A percentile compares a stretch with the other conserved stretches of the same genome.
These are phyloP conservation scores for Pipra filicauda DNA, from an alignment of 2,113 vertebrate genomes.

Conservation along the genomic window DNA sequence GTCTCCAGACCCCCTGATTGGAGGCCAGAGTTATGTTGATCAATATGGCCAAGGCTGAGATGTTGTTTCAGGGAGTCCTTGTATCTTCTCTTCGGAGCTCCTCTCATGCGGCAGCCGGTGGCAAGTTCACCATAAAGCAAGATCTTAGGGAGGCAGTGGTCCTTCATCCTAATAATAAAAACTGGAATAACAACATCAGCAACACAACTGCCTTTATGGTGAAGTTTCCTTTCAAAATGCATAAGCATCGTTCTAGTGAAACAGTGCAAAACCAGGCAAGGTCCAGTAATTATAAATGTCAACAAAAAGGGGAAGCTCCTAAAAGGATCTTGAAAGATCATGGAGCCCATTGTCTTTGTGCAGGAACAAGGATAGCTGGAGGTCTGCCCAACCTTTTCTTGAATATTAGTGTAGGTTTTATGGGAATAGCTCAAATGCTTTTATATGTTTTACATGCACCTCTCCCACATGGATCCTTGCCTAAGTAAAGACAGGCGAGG, in stretches of 20 bases:
- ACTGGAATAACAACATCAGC: neutral
- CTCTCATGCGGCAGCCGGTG: no score
- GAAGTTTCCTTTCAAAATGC: neutral
- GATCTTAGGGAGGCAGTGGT: no score
- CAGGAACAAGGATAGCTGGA: neutral
- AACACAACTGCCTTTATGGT: neutral
- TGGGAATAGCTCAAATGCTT: neutral
- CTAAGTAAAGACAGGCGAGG: neutral
- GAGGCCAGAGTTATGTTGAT: no score
- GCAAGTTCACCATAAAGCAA: no score
- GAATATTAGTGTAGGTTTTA: neutral
- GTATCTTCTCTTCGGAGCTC: no score
- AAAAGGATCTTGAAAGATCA: neutral
- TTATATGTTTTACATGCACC: fast-evolving
- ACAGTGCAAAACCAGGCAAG: neutral
- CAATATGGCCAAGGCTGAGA: no score
- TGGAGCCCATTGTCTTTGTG: neutral
- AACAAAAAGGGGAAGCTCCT: neutral
- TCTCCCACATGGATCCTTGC: neutral
- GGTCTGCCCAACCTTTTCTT: neutral
- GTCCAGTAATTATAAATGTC: neutral
- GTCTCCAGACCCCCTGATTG: no score
- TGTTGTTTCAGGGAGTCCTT: no score
- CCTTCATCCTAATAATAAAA: neutral
- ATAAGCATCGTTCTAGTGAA: neutral